phyloP scores from a whole-genome alignment of 2,888 invertebrate genomes.

The Arctia plantaginis region DNA sequence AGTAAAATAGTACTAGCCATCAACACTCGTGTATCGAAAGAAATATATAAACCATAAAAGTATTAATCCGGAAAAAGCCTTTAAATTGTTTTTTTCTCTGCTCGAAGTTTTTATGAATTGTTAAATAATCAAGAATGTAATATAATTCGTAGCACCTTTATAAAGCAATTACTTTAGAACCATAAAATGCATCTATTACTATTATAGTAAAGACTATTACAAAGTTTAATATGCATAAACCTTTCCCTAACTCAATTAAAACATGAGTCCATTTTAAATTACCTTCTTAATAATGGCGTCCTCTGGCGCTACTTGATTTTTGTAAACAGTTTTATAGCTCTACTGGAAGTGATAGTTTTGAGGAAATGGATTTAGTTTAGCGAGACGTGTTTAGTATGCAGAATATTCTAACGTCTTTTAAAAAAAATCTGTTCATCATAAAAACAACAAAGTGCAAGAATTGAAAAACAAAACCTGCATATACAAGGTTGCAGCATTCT shows the following conservation, averaged over 20 bases:
- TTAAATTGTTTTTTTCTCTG: neutral
- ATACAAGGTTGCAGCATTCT: too few species aligned
- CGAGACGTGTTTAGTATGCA: too few species aligned
- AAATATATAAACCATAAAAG: neutral
- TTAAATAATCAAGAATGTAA: conserved; percentile 18
- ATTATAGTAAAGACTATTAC: conserved; percentile 54
- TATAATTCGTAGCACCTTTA: conserved; percentile 40
- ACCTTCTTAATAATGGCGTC: conserved; percentile 74
- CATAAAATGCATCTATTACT: conserved; percentile 44
- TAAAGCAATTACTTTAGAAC: conserved; percentile 39
- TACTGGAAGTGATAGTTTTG: conserved; percentile 57
- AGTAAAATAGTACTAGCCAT: neutral
- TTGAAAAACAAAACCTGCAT: too few species aligned
- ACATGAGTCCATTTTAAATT: conserved; percentile 77
- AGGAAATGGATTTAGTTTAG: neutral
- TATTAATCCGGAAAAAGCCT: neutral
- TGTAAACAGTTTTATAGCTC: conserved; percentile 43
- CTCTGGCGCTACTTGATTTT: conserved; percentile 72
- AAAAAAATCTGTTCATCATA: neutral
- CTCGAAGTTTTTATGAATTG: conserved; percentile 25
- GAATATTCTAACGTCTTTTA: neutral
- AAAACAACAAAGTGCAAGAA: too few species aligned
- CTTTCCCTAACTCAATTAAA: conserved; percentile 82
- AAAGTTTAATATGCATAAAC: conserved; percentile 70
- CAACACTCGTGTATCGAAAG: neutral